Conservation (phyloP, 2,113 vertebrate genomes). For the Microtus oregoni region DNA sequence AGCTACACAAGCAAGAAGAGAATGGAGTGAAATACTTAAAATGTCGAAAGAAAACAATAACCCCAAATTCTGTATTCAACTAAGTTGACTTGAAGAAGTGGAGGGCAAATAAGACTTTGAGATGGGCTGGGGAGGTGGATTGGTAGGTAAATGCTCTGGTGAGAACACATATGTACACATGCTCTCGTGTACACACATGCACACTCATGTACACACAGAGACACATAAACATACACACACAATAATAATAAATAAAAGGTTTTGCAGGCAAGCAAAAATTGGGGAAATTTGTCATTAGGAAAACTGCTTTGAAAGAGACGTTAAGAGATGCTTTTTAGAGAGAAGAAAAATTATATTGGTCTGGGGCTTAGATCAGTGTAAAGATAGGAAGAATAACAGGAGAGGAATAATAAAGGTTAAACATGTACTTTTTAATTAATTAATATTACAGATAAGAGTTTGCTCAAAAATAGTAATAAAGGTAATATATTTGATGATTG, state of each 20-base stretch:
- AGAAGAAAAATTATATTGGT: conserved; percentile 1
- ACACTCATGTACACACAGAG: not conserved
- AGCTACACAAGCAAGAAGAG: not conserved
- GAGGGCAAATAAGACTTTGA: not conserved
- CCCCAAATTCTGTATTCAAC: not conserved
- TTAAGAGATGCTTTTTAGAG: conserved; percentile 29
- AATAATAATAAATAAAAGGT: not conserved
- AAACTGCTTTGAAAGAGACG: not conserved
- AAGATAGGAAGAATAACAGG: not conserved
- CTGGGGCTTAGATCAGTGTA: not conserved
- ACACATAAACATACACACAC: not conserved
- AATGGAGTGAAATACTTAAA: not conserved
- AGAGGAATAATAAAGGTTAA: not conserved
- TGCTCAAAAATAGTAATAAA: not conserved
- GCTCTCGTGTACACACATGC: not conserved
- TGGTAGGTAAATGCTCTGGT: not conserved
- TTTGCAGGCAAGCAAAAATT: not conserved
- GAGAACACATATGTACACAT: not conserved
- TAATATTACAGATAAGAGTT: not conserved
- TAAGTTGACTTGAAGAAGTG: not conserved
- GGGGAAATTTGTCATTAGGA: not conserved
- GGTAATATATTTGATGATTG: not conserved
- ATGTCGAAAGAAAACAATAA: not conserved
- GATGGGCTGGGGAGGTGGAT: not conserved
- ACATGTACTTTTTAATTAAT: not conserved